phyloP scores from a whole-genome alignment of 2,888 invertebrate species.

The Chloromyia formosa region DNA sequence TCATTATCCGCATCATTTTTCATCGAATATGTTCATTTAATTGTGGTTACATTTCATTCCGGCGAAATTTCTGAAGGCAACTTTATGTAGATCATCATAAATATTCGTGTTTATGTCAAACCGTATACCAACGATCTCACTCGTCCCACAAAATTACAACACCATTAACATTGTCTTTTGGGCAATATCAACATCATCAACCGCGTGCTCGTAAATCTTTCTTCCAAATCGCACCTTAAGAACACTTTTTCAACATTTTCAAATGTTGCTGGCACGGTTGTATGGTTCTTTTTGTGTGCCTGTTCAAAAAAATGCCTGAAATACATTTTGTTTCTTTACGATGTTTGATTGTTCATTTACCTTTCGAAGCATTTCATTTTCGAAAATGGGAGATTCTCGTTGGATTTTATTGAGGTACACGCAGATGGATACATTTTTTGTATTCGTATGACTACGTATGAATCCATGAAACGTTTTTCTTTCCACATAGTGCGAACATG shows the following conservation, averaged over 20 bases:
- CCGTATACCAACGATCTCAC: neutral
- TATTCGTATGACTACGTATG: no score
- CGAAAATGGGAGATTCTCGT: neutral
- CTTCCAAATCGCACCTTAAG: neutral
- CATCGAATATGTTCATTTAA: no score
- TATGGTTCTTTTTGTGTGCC: no score
- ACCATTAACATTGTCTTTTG: constrained; percentile 1
- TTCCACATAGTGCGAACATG: neutral
- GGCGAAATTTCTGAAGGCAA: no score
- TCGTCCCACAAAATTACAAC: neutral
- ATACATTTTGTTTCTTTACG: neutral
- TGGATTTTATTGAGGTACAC: neutral
- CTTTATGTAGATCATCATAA: no score
- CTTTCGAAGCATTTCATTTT: neutral
- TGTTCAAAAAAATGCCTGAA: no score
- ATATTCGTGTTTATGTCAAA: neutral
- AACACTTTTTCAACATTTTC: neutral
- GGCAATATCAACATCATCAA: constrained; percentile 4
- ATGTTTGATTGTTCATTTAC: neutral
- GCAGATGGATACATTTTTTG: no score
- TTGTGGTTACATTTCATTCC: no score
- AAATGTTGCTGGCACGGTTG: no score
- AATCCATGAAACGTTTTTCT: no score
- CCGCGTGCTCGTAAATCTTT: neutral
- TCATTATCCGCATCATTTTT: no score